Base-by-base conservation (phyloP, 2,888 invertebrate genomes). In the Serrognathus titanus region DNA sequence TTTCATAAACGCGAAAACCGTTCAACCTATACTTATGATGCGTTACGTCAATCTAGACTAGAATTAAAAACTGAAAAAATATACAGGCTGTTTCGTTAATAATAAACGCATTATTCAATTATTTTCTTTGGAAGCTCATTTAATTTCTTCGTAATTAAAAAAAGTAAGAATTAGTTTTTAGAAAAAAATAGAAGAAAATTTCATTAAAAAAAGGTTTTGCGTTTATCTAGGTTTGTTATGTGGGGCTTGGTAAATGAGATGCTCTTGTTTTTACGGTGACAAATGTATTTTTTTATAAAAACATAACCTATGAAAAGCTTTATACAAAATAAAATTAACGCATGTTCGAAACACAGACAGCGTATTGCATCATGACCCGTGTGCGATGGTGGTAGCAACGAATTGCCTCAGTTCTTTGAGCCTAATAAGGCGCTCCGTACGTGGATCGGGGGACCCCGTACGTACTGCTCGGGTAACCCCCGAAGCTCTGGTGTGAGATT, bases 341-440 rank as follows among this genome's bases (percentile, higher is more conserved):
- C 51, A 48, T 50, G 49, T 40, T 48, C 31, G 39, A 24, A 40
- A 54, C 41, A 48, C 38, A 40, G 52, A 20, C 40, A 66, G 69
- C 70, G 67, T 68, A 65, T 71, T 71, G 76, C 76, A 76, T 77
- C 75, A 75, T 77, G 73, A 75, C 76, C 76, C 76, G 76, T 76
- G 72, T 74, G 53, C 41, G 69, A 69, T 69, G 62, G 69, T 69
- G 61, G 62, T 61, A 61, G 65, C 61, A 59, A 60, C 55, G 55
- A 59, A 55, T 61, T 59, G 63, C 58, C 60, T 63, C 59, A 59
- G 61, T 68, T 69, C 69, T 64, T 66, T 64, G 64, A 66, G 66
- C 67, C 71, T 73, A 74, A 61, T 64, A 73, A 13, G 86, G 85
- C 62, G 82, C 85, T 73, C 89, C 89, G 78, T 89, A 90, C 67